Evolutionary conservation across 2,888 invertebrate genomes (phyloP).

Genomic region (Marronus borbonicus): DNA sequence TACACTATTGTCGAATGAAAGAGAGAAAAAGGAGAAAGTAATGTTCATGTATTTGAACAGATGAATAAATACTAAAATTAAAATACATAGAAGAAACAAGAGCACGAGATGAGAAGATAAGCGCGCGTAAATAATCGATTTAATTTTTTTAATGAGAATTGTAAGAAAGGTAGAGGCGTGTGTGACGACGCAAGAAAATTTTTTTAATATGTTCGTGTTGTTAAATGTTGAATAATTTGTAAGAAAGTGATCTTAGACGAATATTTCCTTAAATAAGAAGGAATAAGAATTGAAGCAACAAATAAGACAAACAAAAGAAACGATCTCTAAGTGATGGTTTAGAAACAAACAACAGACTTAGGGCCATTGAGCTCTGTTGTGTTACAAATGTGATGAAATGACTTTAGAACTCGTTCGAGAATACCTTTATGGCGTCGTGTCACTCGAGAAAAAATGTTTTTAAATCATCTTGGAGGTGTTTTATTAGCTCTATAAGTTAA

Average conservation of each 20-base stretch:
- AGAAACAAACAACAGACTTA: conserved; percentile 58
- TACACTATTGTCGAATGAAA: conserved; percentile 30
- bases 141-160: conserved; percentile 30
- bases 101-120: conserved; percentile 20
- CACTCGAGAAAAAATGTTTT: conserved; percentile 52
- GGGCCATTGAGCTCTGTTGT: conserved; percentile 59
- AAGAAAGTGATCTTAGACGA: conserved; percentile 46
- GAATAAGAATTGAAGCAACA: conserved; percentile 40
- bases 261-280: conserved; percentile 41
- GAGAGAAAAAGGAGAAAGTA: conserved; percentile 4
- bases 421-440: conserved; percentile 24
- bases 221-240: conserved; percentile 52
- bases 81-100: conserved; percentile 1
- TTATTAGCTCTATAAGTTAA: conserved; percentile 64
- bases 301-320: conserved; percentile 36
- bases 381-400: conserved; percentile 44
- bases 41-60: conserved; percentile 31
- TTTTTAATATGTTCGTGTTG: conserved; percentile 53
- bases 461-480: conserved; percentile 56
- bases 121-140: conserved; percentile 24
- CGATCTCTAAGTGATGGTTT: conserved; percentile 50
- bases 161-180: conserved; percentile 29
- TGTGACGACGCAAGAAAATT: conserved; percentile 27
- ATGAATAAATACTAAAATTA: conserved; percentile 25
- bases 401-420: conserved; percentile 42